Evolutionary conservation across 1,140 invertebrate species (phyloP), one percentile per base, ranked within the genome.

Genomic region (Drosophila cardini): DNA sequence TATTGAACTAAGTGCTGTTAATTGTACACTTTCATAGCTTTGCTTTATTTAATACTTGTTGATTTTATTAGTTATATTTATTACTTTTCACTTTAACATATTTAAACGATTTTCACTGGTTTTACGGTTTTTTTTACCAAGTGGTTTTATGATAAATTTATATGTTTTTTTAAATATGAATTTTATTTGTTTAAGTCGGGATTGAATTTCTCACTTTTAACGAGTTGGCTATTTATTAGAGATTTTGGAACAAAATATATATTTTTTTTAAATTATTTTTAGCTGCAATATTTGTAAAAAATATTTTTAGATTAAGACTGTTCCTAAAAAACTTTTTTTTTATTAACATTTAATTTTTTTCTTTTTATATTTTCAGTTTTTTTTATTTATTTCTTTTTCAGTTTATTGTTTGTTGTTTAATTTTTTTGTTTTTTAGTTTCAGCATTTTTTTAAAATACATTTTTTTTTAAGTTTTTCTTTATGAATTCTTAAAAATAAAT

Each of bases 1-100:
- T 42, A 15, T 61, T 73, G 48, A 60, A 56, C 43, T 10, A 42
- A 68, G 30, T 57, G 30, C 15, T 46, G 53, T 11, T 38, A 73
- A 43, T 57, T 62, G 34, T 45, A 10, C 40, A 48, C 48, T 38
- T n/a, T 40, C 38, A 7, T 38, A 16, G 9, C 16, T 38, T 55
- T n/a, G 15, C 2, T 7, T 16, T 36, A 38, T 15, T 64, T 2
- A 26, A 26, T 26, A 26, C 21, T 26, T 26, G 21, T 2, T 26
- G 21, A 26, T 56, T 34, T 45, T 32, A 32, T 45, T 11, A 42
- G 38, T 64, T 10, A 48, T 9, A 43, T 36, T 9, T 43, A 36
- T 6, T 10, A 18, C 15, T 52, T n/a, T 8, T 32, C 6, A 34
- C 11, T 32, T 48, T 8, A 32, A 18, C 15, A 11, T 65, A 9